A percentile compares a stretch with the other conserved stretches of the same genome.
Evolutionary conservation across 2,113 vertebrate genomes (phyloP).

Genomic region (Dicrurus megarhynchus): DNA sequence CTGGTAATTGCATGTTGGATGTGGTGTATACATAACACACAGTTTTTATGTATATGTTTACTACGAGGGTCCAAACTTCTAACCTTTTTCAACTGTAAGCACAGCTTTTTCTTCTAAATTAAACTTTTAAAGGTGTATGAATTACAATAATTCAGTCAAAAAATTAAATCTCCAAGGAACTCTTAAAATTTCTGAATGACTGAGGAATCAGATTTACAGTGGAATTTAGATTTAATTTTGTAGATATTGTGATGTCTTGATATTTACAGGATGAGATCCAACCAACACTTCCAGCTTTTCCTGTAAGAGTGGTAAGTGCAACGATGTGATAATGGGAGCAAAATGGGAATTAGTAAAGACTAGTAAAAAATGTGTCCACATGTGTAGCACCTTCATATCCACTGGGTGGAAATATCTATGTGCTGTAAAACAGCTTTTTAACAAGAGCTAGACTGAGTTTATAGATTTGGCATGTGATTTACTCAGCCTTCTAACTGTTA

Average conservation of each 20-base stretch:
- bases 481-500: neutral
- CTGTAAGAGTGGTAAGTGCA: neutral
- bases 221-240: neutral
- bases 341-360: neutral
- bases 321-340: neutral
- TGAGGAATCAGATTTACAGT: neutral
- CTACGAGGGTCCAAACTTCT: neutral
- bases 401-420: neutral
- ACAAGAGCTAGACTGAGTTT: neutral
- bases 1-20: neutral
- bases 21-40: neutral
- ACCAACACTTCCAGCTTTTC: neutral
- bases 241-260: neutral
- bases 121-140: neutral
- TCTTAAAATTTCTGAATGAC: neutral
- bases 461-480: neutral
- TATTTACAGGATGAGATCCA: neutral
- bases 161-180: neutral
- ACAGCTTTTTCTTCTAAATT: neutral
- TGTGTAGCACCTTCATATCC: neutral
- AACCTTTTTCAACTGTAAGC: neutral
- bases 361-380: neutral
- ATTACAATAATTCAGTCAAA: neutral
- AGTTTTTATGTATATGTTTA: neutral
- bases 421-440: neutral